Evolutionary conservation across 2,113 vertebrate genomes (phyloP).

Genomic region (Pedionomus torquatus): DNA sequence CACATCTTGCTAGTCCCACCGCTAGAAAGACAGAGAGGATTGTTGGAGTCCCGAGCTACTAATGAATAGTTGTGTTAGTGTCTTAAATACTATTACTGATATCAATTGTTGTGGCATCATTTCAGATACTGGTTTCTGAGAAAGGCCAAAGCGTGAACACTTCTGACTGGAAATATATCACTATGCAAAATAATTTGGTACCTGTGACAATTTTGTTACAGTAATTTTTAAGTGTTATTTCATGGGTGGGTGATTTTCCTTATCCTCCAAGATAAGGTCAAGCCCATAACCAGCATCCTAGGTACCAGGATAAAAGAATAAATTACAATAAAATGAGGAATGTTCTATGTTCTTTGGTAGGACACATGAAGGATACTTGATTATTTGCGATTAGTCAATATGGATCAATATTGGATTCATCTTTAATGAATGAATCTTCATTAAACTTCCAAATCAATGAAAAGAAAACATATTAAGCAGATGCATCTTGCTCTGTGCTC

Average conservation of each 20-base stretch:
- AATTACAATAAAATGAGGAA: background rate
- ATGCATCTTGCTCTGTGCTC: slow-evolving; percentile 38
- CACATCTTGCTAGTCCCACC: slow-evolving; percentile 52
- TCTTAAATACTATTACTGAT: background rate
- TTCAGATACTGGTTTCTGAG: background rate
- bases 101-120: background rate
- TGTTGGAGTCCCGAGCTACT: background rate
- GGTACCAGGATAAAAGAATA: background rate
- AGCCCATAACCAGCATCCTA: background rate
- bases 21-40: slow-evolving; percentile 8
- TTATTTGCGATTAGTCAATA: background rate
- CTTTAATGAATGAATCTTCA: background rate
- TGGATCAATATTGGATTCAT: slow-evolving; percentile 11
- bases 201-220: background rate
- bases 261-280: background rate
- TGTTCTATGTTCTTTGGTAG: background rate
- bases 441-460: slow-evolving; percentile 29
- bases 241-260: background rate
- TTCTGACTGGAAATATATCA: background rate
- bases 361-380: background rate
- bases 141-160: background rate
- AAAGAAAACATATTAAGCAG: slow-evolving; percentile 45
- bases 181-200: background rate
- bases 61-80: background rate
- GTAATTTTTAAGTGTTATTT: background rate